Conservation (phyloP, 2,113 vertebrate species). For the Candoia aspera region DNA sequence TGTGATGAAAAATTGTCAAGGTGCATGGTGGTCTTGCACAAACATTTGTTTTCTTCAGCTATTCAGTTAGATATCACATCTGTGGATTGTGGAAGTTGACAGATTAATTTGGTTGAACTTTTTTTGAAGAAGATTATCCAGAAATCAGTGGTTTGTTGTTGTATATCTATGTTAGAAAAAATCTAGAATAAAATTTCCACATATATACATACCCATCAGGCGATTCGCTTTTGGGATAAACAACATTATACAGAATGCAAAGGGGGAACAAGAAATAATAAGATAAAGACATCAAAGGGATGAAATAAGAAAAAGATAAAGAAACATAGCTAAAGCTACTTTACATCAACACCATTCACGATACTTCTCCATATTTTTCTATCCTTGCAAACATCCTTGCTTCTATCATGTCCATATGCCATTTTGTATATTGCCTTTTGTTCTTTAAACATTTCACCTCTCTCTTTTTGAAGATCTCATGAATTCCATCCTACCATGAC, state of each 20-base stretch:
- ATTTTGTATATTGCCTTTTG: background rate
- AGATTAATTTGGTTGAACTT: background rate
- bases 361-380: background rate
- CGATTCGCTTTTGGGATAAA: background rate
- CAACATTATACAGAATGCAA: background rate
- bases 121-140: constrained; percentile 16
- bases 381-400: background rate
- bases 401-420: background rate
- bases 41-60: constrained; percentile 49
- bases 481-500: background rate
- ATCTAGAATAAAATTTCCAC: background rate
- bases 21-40: constrained; percentile 28
- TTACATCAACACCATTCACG: background rate
- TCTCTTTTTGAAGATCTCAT: background rate
- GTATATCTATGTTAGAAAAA: background rate
- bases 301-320: background rate
- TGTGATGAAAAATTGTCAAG: constrained; percentile 53
- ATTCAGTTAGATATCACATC: constrained; percentile 20
- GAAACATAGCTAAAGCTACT: background rate
- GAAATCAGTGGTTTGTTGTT: background rate
- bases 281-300: background rate
- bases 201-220: background rate
- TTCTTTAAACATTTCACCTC: background rate
- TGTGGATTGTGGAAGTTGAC: background rate
- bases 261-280: background rate